Evolutionary conservation across 1,140 invertebrate species (phyloP), one percentile per base, ranked within the genome.

Genomic region (Plutomurus gul): DNA sequence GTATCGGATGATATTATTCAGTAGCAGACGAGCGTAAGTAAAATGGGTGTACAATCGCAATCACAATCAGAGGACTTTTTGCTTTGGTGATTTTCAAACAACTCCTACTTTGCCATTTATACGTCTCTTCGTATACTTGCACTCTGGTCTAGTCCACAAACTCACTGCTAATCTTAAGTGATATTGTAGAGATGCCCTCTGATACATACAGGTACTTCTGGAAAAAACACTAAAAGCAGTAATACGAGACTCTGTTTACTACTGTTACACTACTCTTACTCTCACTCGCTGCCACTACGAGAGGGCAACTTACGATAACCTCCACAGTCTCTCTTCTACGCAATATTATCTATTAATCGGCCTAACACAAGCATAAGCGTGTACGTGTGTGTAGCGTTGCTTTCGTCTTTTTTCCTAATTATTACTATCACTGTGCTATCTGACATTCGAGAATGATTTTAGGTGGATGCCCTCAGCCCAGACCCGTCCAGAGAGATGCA

Each of bases 21-120:
- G n/a, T n/a, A n/a, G n/a, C n/a, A n/a, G 56, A 27, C 13, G n/a
- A 16, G 51, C 22, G 25, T 60, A 30, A 33, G 10, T 30, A 33
- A 30, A 65, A 25, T 16, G 56, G 36, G 56, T 65, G 56, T 65
- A 30, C 56, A 65, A 60, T 60, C 51, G 51, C 27, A 60, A 65
- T 65, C 56, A 65, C 56, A 65, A 65, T 65, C 56, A 65, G 56
- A 65, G 30, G 56, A 33, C 56, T 65, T 65, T 65, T 65, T 65
- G 56, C 56, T 65, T 13, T 43, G 10, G n/a, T 4, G 3, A 18
- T 49, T 18, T 20, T 49, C n/a, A n/a, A n/a, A 4, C 51, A 27
- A 30, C 27, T 60, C 51, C 25, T 30, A 65, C 25, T 30, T 33
- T n/a, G 20, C n/a, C 13, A 60, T 47, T 47, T 5, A 5, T 1